These are phyloP conservation scores for Dryas iulia DNA, from an alignment of 1,140 invertebrate genomes.

Conservation along the genomic window DNA sequence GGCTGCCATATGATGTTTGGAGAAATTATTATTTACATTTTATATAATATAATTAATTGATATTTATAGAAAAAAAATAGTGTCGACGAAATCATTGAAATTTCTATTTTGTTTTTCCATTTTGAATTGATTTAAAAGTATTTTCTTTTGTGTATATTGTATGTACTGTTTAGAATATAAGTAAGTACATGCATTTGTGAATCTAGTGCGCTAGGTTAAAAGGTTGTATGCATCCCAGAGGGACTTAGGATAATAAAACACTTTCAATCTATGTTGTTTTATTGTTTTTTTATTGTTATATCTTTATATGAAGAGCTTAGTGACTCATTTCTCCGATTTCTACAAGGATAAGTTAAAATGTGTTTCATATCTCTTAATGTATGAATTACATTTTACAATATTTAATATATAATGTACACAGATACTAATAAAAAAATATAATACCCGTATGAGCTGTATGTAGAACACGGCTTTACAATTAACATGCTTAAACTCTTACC, in stretches of 20 bases:
- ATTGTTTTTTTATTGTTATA: neutral
- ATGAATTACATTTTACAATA: too few species aligned
- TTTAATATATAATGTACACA: too few species aligned
- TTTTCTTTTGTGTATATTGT: neutral
- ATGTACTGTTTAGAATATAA: neutral
- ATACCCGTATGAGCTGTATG: too few species aligned
- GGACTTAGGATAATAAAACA: conserved; percentile 32
- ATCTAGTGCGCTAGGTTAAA: conserved; percentile 28
- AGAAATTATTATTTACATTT: too few species aligned
- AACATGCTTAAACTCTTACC: too few species aligned
- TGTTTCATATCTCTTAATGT: too few species aligned
- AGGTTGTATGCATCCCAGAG: conserved; percentile 27
- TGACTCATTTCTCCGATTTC: too few species aligned
- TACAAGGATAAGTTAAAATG: too few species aligned
- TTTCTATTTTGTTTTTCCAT: neutral
- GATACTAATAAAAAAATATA: too few species aligned
- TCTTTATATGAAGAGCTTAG: too few species aligned
- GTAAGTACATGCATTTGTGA: conserved; percentile 3
- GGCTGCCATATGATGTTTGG: neutral
- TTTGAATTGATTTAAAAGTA: neutral
- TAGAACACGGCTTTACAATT: too few species aligned
- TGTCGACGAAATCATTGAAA: neutral
- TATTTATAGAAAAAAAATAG: neutral
- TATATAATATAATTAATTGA: neutral
- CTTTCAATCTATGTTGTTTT: conserved; percentile 20